Conservation (phyloP, 2,113 vertebrate genomes). For the Scopus umbretta region DNA sequence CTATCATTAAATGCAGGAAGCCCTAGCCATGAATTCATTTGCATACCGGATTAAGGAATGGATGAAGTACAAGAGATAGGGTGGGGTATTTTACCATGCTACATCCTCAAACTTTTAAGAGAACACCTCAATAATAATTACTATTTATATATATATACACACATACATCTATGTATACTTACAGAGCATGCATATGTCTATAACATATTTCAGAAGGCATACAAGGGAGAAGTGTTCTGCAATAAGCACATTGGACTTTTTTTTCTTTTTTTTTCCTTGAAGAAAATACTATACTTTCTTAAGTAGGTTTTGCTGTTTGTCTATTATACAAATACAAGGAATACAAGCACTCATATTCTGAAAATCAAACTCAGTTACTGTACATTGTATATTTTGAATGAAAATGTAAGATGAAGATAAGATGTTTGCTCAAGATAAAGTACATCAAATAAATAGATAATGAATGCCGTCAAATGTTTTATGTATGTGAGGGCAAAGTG, state of each 20-base stretch:
- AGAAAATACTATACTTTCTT: neutral
- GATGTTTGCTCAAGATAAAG: neutral
- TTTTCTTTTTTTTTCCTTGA: neutral
- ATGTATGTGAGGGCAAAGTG: neutral
- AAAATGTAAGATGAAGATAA: neutral
- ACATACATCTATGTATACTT: neutral
- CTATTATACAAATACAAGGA: neutral
- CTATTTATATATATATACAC: neutral
- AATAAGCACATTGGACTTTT: neutral
- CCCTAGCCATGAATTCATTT: neutral
- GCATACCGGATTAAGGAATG: neutral
- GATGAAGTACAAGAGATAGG: neutral
- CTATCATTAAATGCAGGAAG: neutral
- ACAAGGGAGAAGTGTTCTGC: neutral
- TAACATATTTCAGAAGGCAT: neutral
- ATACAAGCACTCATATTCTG: neutral
- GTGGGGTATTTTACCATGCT: neutral
- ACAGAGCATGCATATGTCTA: neutral
- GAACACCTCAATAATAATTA: neutral
- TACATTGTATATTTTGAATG: neutral
- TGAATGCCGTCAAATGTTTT: neutral
- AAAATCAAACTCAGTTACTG: neutral
- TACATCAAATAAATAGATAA: neutral
- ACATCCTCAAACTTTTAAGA: neutral
- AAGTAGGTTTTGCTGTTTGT: neutral